A percentile compares a stretch with the other conserved stretches of the same genome.
These are phyloP conservation scores for Silurus meridionalis DNA, from an alignment of 2,113 vertebrate genomes.

Conservation along the genomic window DNA sequence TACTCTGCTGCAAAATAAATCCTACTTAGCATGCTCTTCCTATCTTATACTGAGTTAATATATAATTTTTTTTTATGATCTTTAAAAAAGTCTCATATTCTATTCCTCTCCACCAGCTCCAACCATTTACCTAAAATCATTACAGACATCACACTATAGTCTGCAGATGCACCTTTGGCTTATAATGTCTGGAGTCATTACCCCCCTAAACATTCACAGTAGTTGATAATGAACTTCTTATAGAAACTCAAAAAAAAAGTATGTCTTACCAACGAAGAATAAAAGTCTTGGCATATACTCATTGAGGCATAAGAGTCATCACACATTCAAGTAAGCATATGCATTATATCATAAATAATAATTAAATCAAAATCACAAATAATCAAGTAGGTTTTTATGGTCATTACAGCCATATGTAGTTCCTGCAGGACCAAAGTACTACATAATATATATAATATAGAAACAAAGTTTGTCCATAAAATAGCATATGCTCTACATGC, in stretches of 20 bases:
- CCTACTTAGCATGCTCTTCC: neutral
- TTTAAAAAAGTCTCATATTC: neutral
- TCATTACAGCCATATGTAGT: too few species aligned
- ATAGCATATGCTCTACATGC: too few species aligned
- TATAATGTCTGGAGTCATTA: neutral
- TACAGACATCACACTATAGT: neutral
- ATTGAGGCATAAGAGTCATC: neutral
- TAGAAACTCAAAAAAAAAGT: neutral
- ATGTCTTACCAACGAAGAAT: neutral
- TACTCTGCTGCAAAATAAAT: neutral
- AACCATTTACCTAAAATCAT: neutral
- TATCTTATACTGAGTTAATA: neutral
- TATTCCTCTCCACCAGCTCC: neutral
- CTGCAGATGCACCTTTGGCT: neutral
- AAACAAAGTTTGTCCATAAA: too few species aligned
- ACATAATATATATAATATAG: too few species aligned
- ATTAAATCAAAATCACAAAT: neutral
- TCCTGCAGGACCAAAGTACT: too few species aligned
- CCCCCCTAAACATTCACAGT: neutral
- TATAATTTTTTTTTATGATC: neutral
- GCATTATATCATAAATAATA: neutral
- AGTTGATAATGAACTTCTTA: neutral
- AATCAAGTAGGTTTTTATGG: too few species aligned
- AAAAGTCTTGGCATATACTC: neutral
- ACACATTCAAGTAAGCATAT: neutral